phyloP scores from a whole-genome alignment of 2,797 vertebrate genomes.

The Anabacerthia variegaticeps region DNA sequence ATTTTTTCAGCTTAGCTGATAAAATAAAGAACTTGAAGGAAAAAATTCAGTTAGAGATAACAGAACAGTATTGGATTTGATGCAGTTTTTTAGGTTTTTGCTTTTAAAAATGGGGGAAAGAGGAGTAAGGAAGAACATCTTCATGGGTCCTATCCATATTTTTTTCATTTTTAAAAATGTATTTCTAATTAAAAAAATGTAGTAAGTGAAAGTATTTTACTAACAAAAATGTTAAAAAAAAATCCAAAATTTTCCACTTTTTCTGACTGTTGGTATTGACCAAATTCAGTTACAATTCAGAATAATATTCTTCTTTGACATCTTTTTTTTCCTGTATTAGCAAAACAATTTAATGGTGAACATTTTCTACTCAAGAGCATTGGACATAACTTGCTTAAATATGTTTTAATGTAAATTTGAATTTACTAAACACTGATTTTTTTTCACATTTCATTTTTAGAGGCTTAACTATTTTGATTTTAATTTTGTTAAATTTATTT shows the following conservation, averaged over 20 bases:
- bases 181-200: not conserved
- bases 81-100: not conserved
- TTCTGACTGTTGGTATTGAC: not conserved
- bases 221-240: not conserved
- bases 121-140: not conserved
- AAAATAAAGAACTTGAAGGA: not conserved
- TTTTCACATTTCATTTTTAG: not conserved
- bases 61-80: not conserved
- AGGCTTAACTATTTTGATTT: not conserved
- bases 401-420: not conserved
- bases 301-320: not conserved
- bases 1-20: not conserved
- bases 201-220: not conserved
- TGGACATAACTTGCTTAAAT: not conserved
- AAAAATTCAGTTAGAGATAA: not conserved
- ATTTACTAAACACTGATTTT: not conserved
- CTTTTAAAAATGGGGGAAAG: not conserved
- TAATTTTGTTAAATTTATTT: not conserved
- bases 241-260: not conserved
- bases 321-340: not conserved
- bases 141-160: not conserved
- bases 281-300: not conserved
- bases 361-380: not conserved
- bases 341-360: not conserved
- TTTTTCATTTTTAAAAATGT: not conserved